Base-by-base conservation (phyloP, 2,797 vertebrate species). In the Acomys russatus region DNA sequence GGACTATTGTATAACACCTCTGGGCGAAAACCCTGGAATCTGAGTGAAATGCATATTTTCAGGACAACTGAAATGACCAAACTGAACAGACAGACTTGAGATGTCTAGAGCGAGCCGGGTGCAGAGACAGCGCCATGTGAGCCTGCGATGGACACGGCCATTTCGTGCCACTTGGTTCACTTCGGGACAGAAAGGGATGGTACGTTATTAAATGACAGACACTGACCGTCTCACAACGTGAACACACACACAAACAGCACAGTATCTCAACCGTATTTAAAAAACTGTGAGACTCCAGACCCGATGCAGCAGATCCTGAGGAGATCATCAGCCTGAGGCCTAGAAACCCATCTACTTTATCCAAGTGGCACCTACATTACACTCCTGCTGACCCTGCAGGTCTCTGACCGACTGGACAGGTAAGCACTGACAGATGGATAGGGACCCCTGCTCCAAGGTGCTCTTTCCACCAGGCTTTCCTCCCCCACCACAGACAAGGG, bases 151-250 rank as follows among this genome's bases (percentile, higher is more conserved):
- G 54, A 38, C 11, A 54, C 17, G 3, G 35, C 56, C 6, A 78
- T 73, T 66, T 61, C 11, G 22, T 12, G n/a, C 77, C 33, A 15
- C 61, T 8, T 88, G 71, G 20, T 87, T 73, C 38, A 17, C 84
- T 68, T 44, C 88, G 96, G 90, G 64, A 90, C 70, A 76, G 12
- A 79, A 93, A 83, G 92, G 54, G 44, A 59, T 74, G 1, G 22
- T 15, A 61, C 22, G 1, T 35, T 35, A 73, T 70, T 17, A 51
- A 44, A 25, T 1, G 23, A 63, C 18, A 51, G 49, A 90, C 38
- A 95, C 18, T 0, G 4, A 84, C 22, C 35, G 54, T 35, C 89
- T 61, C 64, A 68, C 59, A 63, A 51, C 23, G 68, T n/a, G 17
- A 7, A 76, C 44, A 82, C 35, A 14, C 5, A 56, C 68, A 38